Evolutionary conservation across 2,113 vertebrate species (phyloP), one percentile per base, ranked within the genome.

Genomic region (Myxocyprinus asiaticus): DNA sequence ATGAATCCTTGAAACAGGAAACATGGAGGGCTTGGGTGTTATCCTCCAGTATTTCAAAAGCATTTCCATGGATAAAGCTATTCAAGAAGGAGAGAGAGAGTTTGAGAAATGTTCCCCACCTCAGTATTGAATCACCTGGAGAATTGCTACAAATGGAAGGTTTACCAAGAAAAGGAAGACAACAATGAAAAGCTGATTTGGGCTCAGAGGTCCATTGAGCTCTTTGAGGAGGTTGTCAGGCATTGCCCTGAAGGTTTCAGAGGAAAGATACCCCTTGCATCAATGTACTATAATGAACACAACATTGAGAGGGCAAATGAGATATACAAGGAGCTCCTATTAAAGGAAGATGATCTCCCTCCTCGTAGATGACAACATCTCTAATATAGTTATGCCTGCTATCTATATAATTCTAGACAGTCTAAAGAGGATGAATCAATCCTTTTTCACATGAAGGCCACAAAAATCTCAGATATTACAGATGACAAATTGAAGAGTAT

Each of bases 321-420:
- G 8, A 78, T 78, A 9, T 78, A 59, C 22, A 3, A 59, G 15
- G 10, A 42, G 8, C 55, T 78, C 14, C 65, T 78, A 10, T 67
- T 4, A 56, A 5, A 61, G 42, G 2, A 3, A 59, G 10, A 78
- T 2, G 44, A 78, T 42, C 0, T 61, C 15, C n/a, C 43, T 15
- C 76, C 53, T 59, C 6, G 33, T 9, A 7, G n/a, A 5, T n/a
- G 22, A 59, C 76, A 59, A 11, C 7, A 47, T 17, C 44, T 78
- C 14, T 78, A 76, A 22, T 59, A 17, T 61, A 10, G 15, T 4
- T 68, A 78, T 59, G 76, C 63, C n/a, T 0, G 4, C 6, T 15
- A 64, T 65, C 50, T 66, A 51, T 4, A 42, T 33, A 2, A 45
- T 42, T 56, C 2, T 45, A 56, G 8, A 77, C 3, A 17, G 6